Evolutionary conservation across 1,140 invertebrate genomes (phyloP).

Genomic region (Papilio polyxenes): DNA sequence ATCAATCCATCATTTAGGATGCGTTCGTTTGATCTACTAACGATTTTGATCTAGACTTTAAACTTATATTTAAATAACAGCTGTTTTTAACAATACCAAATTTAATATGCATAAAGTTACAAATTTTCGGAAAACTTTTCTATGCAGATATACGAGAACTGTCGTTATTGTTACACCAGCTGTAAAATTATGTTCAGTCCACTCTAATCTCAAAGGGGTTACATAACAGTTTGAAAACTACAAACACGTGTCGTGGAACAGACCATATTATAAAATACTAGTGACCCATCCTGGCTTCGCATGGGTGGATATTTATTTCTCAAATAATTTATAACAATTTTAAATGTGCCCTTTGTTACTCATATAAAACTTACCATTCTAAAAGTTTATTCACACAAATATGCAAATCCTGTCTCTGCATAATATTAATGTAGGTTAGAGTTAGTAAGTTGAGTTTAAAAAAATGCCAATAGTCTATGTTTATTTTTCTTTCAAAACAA

Average conservation of each 20-base stretch:
- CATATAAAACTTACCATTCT: too few species aligned
- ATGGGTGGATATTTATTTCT: not conserved
- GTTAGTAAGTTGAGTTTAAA: too few species aligned
- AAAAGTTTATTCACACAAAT: too few species aligned
- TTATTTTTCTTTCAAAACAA: too few species aligned
- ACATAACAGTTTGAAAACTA: not conserved
- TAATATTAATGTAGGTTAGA: too few species aligned
- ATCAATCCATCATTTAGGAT: too few species aligned
- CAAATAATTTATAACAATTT: not conserved
- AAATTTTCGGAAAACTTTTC: not conserved
- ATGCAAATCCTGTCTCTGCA: too few species aligned
- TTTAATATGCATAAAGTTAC: not conserved
- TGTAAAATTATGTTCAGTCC: not conserved
- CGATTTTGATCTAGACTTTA: too few species aligned
- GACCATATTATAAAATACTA: not conserved
- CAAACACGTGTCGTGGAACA: not conserved
- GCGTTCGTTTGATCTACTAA: too few species aligned
- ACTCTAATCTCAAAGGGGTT: slow-evolving; percentile 4
- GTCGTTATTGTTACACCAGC: not conserved
- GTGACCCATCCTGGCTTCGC: not conserved
- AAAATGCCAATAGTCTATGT: too few species aligned
- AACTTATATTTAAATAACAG: not conserved
- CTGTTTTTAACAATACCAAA: not conserved
- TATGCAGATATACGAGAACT: not conserved
- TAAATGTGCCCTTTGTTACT: too few species aligned